A percentile compares a stretch with the other conserved stretches of the same genome.
Evolutionary conservation across 2,797 vertebrate genomes (phyloP).

Genomic region (Fringilla coelebs): DNA sequence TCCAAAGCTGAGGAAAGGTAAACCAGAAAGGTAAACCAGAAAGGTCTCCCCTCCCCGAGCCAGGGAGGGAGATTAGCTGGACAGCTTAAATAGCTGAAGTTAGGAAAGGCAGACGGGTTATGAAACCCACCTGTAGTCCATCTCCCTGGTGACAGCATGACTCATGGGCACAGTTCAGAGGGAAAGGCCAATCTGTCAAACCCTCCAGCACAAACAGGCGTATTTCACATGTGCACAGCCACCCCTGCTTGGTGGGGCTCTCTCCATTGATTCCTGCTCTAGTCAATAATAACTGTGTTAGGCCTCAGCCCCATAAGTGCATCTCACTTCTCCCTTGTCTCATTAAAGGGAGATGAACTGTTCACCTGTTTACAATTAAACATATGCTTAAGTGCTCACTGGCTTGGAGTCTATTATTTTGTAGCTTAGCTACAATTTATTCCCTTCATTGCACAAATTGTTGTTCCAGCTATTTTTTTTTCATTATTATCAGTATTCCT

Average conservation of each 20-base stretch:
- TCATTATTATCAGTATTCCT: neutral
- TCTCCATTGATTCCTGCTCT: neutral
- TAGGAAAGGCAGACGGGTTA: neutral
- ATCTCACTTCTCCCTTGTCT: neutral
- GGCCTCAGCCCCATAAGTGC: neutral
- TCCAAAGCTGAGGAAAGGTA: neutral
- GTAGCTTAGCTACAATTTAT: neutral
- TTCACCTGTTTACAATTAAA: constrained; percentile 14
- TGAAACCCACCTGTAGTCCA: neutral
- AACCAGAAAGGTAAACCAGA: neutral
- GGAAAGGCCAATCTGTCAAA: neutral
- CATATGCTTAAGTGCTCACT: neutral
- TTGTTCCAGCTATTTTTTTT: neutral
- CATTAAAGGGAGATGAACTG: neutral
- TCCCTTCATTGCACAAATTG: neutral
- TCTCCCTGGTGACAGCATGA: neutral
- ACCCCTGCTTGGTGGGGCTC: neutral
- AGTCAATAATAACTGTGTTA: neutral
- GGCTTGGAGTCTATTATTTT: neutral
- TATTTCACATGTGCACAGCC: neutral
- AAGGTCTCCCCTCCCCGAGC: neutral
- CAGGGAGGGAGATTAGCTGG: neutral
- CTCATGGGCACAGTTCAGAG: neutral
- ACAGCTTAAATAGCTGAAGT: neutral
- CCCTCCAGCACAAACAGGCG: neutral